phyloP scores from a whole-genome alignment of 1,140 invertebrate genomes.

The Manduca sexta region DNA sequence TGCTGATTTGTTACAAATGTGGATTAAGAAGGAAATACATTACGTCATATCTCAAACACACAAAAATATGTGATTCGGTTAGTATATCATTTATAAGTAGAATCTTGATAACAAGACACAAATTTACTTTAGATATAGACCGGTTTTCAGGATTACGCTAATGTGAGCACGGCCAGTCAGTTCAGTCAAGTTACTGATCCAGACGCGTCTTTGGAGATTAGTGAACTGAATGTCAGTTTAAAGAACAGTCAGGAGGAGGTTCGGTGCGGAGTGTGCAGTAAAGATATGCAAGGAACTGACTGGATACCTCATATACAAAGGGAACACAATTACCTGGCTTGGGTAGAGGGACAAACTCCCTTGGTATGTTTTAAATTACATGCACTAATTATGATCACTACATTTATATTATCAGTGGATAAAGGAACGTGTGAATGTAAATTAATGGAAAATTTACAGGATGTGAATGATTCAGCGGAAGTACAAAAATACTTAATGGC shows the following conservation, averaged over 20 bases:
- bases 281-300: conserved; percentile 31
- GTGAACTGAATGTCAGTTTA: background rate
- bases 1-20: conserved; percentile 20
- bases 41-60: conserved; percentile 15
- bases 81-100: background rate
- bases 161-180: background rate
- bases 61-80: conserved; percentile 11
- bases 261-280: conserved; percentile 29
- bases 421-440: too few species aligned
- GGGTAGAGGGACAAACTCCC: conserved; percentile 25
- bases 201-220: background rate
- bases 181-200: background rate
- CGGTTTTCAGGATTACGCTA: background rate
- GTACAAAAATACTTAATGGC: conserved; percentile 23
- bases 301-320: conserved; percentile 67
- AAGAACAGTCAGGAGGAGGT: too few species aligned
- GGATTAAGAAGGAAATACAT: conserved; percentile 13
- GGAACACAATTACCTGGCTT: conserved; percentile 52
- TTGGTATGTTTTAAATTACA: too few species aligned
- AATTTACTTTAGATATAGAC: background rate
- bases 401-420: too few species aligned
- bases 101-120: background rate
- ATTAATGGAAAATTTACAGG: conserved; percentile 31
- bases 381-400: too few species aligned
- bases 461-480: conserved; percentile 23